Conservation (phyloP, 2,797 vertebrate genomes). For the Anguilla marmorata region DNA sequence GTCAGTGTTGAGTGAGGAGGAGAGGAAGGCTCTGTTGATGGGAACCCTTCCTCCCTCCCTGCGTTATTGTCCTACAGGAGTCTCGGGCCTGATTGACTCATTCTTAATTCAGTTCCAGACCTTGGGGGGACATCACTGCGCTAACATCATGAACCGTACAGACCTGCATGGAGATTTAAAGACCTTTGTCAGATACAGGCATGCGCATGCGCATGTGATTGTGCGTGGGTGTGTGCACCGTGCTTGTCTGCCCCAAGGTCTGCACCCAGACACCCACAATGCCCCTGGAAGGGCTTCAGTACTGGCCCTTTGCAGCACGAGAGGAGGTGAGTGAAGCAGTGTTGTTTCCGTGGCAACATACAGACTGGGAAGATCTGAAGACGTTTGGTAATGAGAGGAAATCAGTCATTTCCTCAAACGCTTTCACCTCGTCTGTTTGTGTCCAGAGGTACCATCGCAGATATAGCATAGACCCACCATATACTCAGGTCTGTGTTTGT, state of each 20-base stretch:
- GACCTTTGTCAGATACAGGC: no score
- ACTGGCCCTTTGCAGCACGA: background rate
- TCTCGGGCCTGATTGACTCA: no score
- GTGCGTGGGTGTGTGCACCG: no score
- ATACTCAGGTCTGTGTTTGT: background rate
- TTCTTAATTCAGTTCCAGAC: no score
- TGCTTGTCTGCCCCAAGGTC: background rate
- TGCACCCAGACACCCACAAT: background rate
- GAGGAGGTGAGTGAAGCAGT: background rate
- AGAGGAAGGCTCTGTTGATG: no score
- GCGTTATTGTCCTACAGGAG: no score
- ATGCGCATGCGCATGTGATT: no score
- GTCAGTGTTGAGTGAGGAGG: no score
- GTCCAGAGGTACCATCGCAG: background rate
- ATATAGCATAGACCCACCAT: background rate
- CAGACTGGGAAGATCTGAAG: background rate
- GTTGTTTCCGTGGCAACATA: slow-evolving; percentile 33
- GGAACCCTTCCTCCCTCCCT: no score
- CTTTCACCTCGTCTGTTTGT: background rate
- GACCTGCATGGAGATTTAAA: no score
- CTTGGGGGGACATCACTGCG: no score
- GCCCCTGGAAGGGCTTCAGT: slow-evolving; percentile 26
- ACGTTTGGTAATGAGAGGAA: slow-evolving; percentile 25
- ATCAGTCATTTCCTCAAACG: background rate
- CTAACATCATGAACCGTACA: no score